These are phyloP conservation scores for Pedionomus torquatus DNA, from an alignment of 2,113 vertebrate species.

Conservation along the genomic window DNA sequence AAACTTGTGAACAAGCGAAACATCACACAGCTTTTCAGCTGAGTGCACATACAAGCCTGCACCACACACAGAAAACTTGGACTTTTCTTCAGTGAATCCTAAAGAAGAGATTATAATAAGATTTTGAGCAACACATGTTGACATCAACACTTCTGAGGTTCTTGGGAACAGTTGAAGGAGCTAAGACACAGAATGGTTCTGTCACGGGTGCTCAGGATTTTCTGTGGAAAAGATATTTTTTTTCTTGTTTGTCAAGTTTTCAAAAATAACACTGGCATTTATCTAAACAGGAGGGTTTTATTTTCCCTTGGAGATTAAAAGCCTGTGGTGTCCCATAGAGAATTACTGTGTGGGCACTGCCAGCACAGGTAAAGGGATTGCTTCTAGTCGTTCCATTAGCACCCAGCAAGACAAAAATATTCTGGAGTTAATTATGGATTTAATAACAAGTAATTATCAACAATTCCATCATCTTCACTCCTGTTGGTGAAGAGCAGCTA, in stretches of 20 bases:
- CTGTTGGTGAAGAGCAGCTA: accelerated
- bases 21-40: neutral
- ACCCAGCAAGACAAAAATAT: neutral
- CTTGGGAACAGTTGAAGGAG: neutral
- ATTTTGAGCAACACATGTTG: neutral
- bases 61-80: neutral
- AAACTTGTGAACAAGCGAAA: neutral
- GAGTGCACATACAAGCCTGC: neutral
- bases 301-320: neutral
- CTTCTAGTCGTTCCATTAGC: neutral
- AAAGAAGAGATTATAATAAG: neutral
- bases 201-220: neutral
- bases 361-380: neutral
- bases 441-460: neutral
- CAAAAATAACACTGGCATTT: neutral
- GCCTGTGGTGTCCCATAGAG: neutral
- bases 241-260: neutral
- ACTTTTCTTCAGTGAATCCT: neutral
- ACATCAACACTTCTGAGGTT: neutral
- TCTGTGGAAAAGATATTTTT: neutral
- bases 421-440: neutral
- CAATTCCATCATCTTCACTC: neutral
- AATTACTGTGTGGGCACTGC: neutral
- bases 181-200: neutral
- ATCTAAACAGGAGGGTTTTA: neutral